These are phyloP conservation scores for Momotus momota DNA, from an alignment of 2,797 vertebrate species.

Conservation along the genomic window DNA sequence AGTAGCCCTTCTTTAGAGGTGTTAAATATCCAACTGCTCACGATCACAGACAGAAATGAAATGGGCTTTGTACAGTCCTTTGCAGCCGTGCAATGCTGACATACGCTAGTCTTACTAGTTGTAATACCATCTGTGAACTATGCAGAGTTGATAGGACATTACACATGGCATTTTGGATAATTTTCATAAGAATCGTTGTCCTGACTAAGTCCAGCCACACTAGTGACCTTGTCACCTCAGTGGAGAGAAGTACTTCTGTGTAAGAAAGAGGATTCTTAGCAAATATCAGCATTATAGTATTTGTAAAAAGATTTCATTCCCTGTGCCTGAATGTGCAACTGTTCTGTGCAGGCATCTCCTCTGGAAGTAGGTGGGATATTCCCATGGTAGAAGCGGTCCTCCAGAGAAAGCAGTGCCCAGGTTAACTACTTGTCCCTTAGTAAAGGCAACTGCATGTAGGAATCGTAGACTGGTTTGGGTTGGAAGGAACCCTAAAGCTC, in stretches of 20 bases:
- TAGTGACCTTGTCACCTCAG: neutral
- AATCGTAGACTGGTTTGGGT: neutral
- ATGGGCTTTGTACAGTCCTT: neutral
- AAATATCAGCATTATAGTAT: no score
- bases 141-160: no score
- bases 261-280: neutral
- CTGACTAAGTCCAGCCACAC: neutral
- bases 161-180: neutral
- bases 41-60: neutral
- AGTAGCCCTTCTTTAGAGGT: neutral
- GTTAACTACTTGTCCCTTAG: neutral
- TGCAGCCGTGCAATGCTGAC: neutral
- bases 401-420: neutral
- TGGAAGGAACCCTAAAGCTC: neutral
- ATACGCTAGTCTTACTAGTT: neutral
- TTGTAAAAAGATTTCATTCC: neutral
- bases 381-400: neutral
- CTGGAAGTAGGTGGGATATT: neutral
- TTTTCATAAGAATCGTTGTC: neutral
- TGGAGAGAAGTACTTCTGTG: neutral
- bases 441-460: neutral
- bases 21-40: accelerated
- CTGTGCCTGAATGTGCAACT: neutral
- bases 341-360: neutral
- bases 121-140: neutral